Evolutionary conservation across 1,140 invertebrate genomes (phyloP).

Genomic region (Olivierus martensii): DNA sequence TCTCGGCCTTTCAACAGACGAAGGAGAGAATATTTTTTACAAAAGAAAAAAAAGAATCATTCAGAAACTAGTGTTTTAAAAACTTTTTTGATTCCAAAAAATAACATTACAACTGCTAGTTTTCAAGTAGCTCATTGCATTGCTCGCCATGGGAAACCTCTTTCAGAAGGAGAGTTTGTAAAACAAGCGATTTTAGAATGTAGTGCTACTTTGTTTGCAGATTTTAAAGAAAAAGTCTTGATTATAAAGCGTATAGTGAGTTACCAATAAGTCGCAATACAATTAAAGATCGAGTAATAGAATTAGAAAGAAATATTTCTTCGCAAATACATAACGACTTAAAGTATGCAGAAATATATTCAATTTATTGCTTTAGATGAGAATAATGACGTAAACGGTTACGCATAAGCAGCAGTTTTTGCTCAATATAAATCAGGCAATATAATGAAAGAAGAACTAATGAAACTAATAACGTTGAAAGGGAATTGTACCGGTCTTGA

Average conservation of each 20-base stretch:
- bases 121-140: not conserved
- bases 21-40: not conserved
- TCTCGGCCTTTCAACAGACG: not conserved
- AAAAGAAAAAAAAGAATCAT: not conserved
- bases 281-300: constrained; percentile 2
- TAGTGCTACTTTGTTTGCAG: not conserved
- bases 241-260: not conserved
- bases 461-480: not conserved
- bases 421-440: not conserved
- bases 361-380: not conserved
- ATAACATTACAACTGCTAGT: not conserved
- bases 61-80: not conserved
- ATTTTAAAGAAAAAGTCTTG: not conserved
- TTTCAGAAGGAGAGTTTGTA: not conserved
- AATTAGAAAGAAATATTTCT: constrained; percentile 5
- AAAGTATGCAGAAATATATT: constrained; percentile 4
- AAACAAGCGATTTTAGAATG: constrained; percentile 1
- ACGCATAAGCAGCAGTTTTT: not conserved
- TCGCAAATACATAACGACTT: constrained; percentile 1
- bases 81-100: constrained; percentile 1
- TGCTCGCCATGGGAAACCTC: not conserved
- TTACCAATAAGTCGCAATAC: not conserved
- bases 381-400: not conserved
- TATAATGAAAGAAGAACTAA: not conserved
- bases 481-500: not conserved